Evolutionary conservation across 2,888 invertebrate species (phyloP), one percentile per base, ranked within the genome.

Genomic region (Drosophila tanythrix): DNA sequence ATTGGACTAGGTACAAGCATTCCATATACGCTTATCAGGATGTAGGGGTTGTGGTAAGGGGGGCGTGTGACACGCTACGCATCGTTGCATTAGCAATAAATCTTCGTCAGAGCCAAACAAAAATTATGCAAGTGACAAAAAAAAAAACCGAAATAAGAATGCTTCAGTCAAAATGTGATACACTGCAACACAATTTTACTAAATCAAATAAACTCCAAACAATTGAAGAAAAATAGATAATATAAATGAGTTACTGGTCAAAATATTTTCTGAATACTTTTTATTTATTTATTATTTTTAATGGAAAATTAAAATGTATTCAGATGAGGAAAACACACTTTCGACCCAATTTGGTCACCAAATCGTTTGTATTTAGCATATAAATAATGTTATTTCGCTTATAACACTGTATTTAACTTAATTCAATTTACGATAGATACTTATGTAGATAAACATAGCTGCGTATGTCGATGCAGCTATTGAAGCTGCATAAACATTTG

Each of bases 61-160:
- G 13, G 7, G 36, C 57, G 58, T 74, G 59, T 76, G 83, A 56
- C 64, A 74, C 59, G 66, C 56, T 59, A 65, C 76, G 77, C 80
- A 70, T 77, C 74, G 65, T 46, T 79, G 82, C 79, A 70, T 80
- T 75, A 65, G 68, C 80, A 71, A 82, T 82, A 82, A 82, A 85
- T 82, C 83, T 85, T 75, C 77, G 64, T 85, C 79, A 84, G n/a
- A 48, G 68, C 50, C 60, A 65, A 67, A 67, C 73, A 72, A 63
- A 70, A 83, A 79, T 74, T 69, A 70, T 76, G 64, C 66, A 51
- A 69, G 59, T 35, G 61, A 38, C 60, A 58, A 66, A 67, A 48
- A 67, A 48, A 55, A 55, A 50, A 52, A 59, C 27, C n/a, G 15
- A 15, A 46, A 36, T 11, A 13, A 10, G 5, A 38, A 27, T 50